phyloP scores from a whole-genome alignment of 1,140 invertebrate species.

The Wasmannia auropunctata region DNA sequence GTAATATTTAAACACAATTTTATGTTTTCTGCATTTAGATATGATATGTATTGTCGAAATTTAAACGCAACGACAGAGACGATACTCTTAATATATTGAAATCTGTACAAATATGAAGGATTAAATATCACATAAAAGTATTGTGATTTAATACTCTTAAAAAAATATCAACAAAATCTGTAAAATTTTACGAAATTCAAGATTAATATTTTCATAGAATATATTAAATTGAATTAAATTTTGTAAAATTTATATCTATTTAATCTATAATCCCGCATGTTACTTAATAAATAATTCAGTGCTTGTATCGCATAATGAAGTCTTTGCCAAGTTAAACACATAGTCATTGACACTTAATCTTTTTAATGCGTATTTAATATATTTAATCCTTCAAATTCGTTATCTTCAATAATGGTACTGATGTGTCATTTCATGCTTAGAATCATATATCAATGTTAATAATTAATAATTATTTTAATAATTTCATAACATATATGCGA shows the following conservation, averaged over 20 bases:
- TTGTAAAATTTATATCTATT: background rate
- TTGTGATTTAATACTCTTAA: background rate
- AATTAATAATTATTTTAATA: conserved; percentile 21
- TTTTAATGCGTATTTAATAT: conserved; percentile 34
- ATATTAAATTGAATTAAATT: background rate
- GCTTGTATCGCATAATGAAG: background rate
- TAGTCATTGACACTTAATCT: conserved; percentile 62
- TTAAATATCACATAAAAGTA: background rate
- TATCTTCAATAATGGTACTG: conserved; percentile 21
- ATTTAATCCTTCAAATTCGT: conserved; percentile 37
- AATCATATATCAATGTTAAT: too few species aligned
- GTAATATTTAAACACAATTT: background rate
- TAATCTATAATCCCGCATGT: background rate
- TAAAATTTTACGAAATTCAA: background rate
- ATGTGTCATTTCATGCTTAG: conserved; percentile 50
- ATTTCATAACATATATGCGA: background rate
- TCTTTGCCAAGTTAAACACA: conserved; percentile 48
- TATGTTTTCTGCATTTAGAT: background rate
- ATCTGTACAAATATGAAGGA: background rate
- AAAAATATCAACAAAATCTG: background rate
- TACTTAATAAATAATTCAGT: conserved; percentile 46
- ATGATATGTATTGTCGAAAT: background rate
- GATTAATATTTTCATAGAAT: background rate
- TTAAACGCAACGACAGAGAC: background rate
- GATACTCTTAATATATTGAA: background rate